Percentiles rank a stretch among this genome's conserved stretches.
Evolutionary conservation across 2,113 vertebrate genomes (phyloP).

Genomic region (Rhinopomastus cyanomelas): DNA sequence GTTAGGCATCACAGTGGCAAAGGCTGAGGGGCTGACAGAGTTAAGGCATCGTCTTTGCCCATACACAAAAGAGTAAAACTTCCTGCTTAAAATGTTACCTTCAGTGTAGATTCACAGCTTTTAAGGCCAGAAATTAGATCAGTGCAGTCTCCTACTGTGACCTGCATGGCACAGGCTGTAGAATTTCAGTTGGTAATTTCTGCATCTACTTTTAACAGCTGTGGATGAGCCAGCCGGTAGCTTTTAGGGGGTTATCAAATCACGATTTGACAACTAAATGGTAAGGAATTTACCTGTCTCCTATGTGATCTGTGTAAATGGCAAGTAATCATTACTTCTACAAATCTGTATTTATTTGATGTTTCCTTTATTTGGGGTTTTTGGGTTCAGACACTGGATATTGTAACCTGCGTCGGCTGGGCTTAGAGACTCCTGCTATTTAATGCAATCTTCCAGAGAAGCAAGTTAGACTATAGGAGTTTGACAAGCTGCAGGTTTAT

Average conservation of each 20-base stretch:
- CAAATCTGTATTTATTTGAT: constrained; percentile 23
- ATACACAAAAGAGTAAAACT: neutral
- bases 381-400: neutral
- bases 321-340: constrained; percentile 18
- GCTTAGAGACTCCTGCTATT: neutral
- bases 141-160: neutral
- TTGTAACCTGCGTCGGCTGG: neutral
- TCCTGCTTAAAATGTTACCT: constrained; percentile 8
- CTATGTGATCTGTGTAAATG: constrained; percentile 10
- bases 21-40: neutral
- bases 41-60: neutral
- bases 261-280: constrained; percentile 24
- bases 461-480: neutral
- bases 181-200: constrained; percentile 40
- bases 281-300: constrained; percentile 11
- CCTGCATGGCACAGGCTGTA: neutral
- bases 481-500: neutral
- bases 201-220: neutral
- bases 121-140: constrained; percentile 32
- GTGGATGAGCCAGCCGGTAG: neutral
- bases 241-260: constrained; percentile 22
- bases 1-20: neutral
- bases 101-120: neutral
- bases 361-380: neutral
- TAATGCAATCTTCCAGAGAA: neutral